Percentiles rank a stretch among this genome's conserved stretches.
phyloP scores from a whole-genome alignment of 2,797 vertebrate species.

The Philypnodon macrostomus region DNA sequence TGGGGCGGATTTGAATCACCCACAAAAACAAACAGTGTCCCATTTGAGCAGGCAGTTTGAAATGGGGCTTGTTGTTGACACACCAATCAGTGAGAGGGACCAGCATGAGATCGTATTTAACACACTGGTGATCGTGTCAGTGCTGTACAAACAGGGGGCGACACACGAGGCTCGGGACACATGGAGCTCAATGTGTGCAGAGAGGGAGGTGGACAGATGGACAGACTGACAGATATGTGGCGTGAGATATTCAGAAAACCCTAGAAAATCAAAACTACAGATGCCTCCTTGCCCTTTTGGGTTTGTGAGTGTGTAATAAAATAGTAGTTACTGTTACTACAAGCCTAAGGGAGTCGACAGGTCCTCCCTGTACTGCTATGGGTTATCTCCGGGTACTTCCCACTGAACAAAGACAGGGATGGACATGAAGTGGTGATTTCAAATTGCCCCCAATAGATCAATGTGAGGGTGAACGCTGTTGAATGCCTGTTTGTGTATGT shows the following conservation, averaged over 20 bases:
- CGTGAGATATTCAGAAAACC: not conserved
- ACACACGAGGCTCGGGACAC: conserved; percentile 29
- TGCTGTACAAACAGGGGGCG: conserved; percentile 54
- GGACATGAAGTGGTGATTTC: no score
- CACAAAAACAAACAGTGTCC: conserved; percentile 60
- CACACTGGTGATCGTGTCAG: conserved; percentile 47
- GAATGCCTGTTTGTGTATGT: no score
- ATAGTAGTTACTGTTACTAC: no score
- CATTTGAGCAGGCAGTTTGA: conserved; percentile 66
- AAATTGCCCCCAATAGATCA: no score
- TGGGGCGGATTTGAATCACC: conserved; percentile 46
- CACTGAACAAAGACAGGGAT: no score
- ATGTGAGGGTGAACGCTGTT: no score
- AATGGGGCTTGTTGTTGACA: conserved; percentile 65
- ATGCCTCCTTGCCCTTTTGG: no score
- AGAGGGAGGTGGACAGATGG: no score
- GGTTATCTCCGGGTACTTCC: no score
- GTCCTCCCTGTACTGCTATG: no score
- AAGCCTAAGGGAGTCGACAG: no score
- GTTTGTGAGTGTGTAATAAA: no score
- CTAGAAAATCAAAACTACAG: not conserved
- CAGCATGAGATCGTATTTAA: conserved; percentile 50
- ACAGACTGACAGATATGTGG: not conserved
- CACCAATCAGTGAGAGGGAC: conserved; percentile 56
- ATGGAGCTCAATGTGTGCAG: conserved; percentile 41